phyloP scores from a whole-genome alignment of 2,888 invertebrate species.

The Cactoblastis cactorum region DNA sequence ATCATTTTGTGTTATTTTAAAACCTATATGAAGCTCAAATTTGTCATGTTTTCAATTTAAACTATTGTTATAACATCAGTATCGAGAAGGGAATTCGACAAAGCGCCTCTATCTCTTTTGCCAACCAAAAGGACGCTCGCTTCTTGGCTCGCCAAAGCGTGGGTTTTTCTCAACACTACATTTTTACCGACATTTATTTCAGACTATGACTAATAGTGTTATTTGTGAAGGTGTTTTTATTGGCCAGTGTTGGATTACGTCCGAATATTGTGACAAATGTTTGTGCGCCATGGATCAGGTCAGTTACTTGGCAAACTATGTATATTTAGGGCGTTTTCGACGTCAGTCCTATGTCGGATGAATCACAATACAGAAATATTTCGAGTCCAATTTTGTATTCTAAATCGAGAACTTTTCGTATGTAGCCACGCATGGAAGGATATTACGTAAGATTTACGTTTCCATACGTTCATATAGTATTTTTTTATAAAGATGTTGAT shows the following conservation, averaged over 20 bases:
- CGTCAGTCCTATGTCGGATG: slow-evolving; percentile 4
- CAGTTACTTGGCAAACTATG: slow-evolving; percentile 10
- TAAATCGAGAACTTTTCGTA: slow-evolving; percentile 2
- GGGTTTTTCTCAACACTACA: slow-evolving; percentile 39
- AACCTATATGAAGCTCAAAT: too few species aligned
- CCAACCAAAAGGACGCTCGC: slow-evolving; percentile 27
- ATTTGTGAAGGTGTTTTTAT: slow-evolving; percentile 61
- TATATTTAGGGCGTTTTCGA: slow-evolving; percentile 14
- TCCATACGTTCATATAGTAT: neutral
- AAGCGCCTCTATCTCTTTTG: slow-evolving; percentile 26
- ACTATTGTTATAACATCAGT: slow-evolving; percentile 26
- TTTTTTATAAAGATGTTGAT: neutral
- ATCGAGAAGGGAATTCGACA: neutral
- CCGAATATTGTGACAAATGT: slow-evolving; percentile 44
- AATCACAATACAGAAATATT: slow-evolving; percentile 3
- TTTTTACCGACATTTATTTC: slow-evolving; percentile 59
- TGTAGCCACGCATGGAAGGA: neutral
- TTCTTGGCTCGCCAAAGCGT: slow-evolving; percentile 53
- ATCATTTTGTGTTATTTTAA: too few species aligned
- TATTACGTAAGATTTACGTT: neutral
- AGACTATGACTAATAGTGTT: slow-evolving; percentile 60
- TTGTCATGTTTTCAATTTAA: slow-evolving; percentile 37
- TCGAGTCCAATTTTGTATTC: neutral
- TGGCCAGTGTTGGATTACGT: slow-evolving; percentile 57
- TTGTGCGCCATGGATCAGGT: slow-evolving; percentile 32